Percentiles rank a stretch among this genome's conserved stretches.
Conservation (phyloP, 2,888 invertebrate genomes). For the Drepana falcataria region DNA sequence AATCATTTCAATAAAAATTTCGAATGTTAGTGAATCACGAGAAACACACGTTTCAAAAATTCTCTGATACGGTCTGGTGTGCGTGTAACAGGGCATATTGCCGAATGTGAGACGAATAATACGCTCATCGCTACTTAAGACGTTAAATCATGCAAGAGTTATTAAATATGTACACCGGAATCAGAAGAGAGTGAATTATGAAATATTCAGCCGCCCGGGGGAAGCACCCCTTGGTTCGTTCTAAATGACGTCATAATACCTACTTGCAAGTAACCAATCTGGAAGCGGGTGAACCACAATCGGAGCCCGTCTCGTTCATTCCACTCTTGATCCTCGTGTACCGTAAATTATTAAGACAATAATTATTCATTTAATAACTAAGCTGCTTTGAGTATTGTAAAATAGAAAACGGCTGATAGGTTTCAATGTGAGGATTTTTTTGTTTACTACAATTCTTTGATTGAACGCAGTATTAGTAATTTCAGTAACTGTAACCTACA, state of each 20-base stretch:
- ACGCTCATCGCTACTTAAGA: conserved; percentile 6
- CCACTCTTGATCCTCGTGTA: not conserved
- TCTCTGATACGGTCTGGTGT: too few relatives aligned
- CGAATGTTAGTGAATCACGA: too few relatives aligned
- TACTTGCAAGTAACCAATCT: conserved; percentile 7
- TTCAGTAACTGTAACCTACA: too few relatives aligned
- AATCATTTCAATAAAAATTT: too few relatives aligned
- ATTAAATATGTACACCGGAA: conserved; percentile 46
- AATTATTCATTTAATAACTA: not conserved
- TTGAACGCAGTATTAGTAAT: too few relatives aligned
- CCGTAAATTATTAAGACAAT: not conserved
- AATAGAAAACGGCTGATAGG: too few relatives aligned
- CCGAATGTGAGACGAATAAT: not conserved
- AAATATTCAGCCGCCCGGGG: conserved; percentile 37
- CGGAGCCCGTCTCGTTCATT: not conserved
- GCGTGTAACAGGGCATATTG: not conserved
- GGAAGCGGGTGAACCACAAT: conserved; percentile 3
- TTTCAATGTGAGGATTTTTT: too few relatives aligned
- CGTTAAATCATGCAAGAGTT: conserved; percentile 27
- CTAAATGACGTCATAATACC: conserved; percentile 17
- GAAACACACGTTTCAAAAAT: too few relatives aligned
- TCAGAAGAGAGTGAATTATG: conserved; percentile 36
- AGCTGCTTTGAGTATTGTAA: not conserved
- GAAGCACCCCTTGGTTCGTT: conserved; percentile 12
- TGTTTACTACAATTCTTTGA: too few relatives aligned